A percentile compares a stretch with the other conserved stretches of the same genome.
Evolutionary conservation across 2,888 invertebrate species (phyloP).

Genomic region (Oxytorus armatus): DNA sequence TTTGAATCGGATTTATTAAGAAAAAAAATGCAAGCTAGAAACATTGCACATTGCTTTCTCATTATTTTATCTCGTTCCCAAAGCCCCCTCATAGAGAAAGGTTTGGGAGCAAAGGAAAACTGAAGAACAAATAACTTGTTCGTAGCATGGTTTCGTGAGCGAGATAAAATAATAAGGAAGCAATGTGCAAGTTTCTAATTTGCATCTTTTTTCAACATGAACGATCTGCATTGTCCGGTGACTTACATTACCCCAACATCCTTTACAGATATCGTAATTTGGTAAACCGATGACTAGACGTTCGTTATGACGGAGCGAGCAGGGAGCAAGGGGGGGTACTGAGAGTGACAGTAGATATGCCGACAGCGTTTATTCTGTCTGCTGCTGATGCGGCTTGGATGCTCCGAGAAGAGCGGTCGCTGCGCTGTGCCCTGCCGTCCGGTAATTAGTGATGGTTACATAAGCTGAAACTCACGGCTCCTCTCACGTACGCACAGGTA

Average conservation of each 20-base stretch:
- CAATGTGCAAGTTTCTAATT: too few species aligned
- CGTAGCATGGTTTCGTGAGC: too few species aligned
- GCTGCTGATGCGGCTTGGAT: slow-evolving; percentile 7
- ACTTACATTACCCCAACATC: not conserved
- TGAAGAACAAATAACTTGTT: too few species aligned
- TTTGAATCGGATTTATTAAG: too few species aligned
- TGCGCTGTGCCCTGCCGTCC: slow-evolving; percentile 55
- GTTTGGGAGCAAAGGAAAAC: too few species aligned
- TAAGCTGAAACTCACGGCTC: slow-evolving; percentile 73
- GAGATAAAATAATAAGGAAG: too few species aligned
- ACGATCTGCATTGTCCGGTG: too few species aligned
- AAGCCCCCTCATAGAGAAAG: too few species aligned
- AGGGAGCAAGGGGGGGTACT: not conserved
- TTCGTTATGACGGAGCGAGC: not conserved
- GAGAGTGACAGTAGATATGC: not conserved
- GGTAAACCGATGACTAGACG: not conserved
- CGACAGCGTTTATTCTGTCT: slow-evolving; percentile 3
- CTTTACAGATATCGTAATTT: not conserved
- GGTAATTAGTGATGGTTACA: slow-evolving; percentile 77
- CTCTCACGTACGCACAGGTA: slow-evolving; percentile 26
- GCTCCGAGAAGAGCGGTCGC: slow-evolving; percentile 18
- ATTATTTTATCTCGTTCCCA: too few species aligned
- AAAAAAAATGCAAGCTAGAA: too few species aligned
- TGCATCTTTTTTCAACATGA: too few species aligned
- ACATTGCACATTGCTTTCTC: too few species aligned